Percentiles rank a stretch among this genome's conserved stretches.
These are phyloP conservation scores for Lasioglossum lativentre DNA, from an alignment of 2,888 invertebrate species.

Conservation along the genomic window DNA sequence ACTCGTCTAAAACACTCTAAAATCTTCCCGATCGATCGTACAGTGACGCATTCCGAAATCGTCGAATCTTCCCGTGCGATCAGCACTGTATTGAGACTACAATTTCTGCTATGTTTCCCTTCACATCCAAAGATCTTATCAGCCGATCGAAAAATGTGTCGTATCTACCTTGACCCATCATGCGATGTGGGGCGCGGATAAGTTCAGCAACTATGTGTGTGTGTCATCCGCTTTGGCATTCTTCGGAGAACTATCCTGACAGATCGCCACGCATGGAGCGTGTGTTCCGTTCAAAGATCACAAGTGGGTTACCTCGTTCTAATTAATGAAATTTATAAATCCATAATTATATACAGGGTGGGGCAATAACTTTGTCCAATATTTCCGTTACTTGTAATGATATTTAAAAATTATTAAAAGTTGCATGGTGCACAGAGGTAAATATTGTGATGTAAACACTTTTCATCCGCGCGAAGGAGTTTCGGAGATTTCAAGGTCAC, in stretches of 20 bases:
- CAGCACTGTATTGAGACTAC: neutral
- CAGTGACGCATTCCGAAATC: neutral
- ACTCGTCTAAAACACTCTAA: too few relatives aligned
- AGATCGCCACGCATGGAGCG: neutral
- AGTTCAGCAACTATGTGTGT: neutral
- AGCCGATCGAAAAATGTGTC: conserved; percentile 9
- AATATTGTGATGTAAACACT: too few relatives aligned
- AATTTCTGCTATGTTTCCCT: conserved; percentile 5
- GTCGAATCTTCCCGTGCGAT: neutral
- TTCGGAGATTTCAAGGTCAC: too few relatives aligned
- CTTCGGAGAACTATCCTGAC: neutral
- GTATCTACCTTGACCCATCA: conserved; percentile 22
- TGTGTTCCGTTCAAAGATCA: neutral
- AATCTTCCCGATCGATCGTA: neutral
- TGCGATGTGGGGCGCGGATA: neutral
- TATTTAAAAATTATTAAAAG: too few relatives aligned
- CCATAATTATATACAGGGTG: neutral
- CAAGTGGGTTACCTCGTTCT: neutral
- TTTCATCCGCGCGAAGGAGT: too few relatives aligned
- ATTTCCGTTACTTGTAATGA: too few relatives aligned
- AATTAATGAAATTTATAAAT: neutral
- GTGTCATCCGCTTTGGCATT: neutral
- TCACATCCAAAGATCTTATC: neutral
- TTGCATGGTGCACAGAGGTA: too few relatives aligned
- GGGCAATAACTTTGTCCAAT: too few relatives aligned